Percentiles rank a stretch among this genome's conserved stretches.
Conservation (phyloP, 2,113 vertebrate genomes). For the Echinops telfairi region DNA sequence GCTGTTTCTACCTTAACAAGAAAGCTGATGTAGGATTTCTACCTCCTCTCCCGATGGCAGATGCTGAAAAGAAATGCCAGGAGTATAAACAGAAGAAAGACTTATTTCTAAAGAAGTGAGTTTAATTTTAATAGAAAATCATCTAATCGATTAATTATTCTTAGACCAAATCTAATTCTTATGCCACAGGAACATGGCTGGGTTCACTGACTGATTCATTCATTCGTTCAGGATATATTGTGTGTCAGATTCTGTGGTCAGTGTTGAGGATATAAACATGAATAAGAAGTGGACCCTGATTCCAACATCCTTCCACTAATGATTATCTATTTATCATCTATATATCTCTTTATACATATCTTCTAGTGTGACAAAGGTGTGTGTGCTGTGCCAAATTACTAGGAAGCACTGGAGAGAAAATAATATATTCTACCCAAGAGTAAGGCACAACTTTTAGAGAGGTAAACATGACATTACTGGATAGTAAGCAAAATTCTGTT, state of each 20-base stretch:
- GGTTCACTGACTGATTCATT: not conserved
- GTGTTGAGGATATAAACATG: not conserved
- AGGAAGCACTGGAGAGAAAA: not conserved
- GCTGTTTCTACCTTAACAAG: conserved; percentile 79
- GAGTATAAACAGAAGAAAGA: conserved; percentile 71
- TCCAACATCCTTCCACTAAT: not conserved
- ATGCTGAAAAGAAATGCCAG: conserved; percentile 81
- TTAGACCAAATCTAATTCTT: not conserved
- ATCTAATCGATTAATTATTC: not conserved
- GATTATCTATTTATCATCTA: no score
- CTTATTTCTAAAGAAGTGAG: conserved; percentile 71
- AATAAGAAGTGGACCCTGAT: not conserved
- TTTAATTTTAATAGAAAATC: conserved; percentile 55
- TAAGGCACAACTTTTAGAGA: not conserved
- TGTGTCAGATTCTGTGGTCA: not conserved
- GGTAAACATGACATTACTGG: not conserved
- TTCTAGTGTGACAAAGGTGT: not conserved
- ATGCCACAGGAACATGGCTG: not conserved
- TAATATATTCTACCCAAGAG: not conserved
- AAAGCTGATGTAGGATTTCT: conserved; percentile 71
- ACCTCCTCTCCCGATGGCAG: conserved; percentile 71
- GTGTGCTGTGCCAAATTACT: not conserved
- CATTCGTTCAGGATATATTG: not conserved
- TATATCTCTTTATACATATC: not conserved
- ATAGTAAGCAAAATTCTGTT: not conserved